Base-by-base conservation (phyloP, 2,797 vertebrate species). In the Tarsius wallacei region DNA sequence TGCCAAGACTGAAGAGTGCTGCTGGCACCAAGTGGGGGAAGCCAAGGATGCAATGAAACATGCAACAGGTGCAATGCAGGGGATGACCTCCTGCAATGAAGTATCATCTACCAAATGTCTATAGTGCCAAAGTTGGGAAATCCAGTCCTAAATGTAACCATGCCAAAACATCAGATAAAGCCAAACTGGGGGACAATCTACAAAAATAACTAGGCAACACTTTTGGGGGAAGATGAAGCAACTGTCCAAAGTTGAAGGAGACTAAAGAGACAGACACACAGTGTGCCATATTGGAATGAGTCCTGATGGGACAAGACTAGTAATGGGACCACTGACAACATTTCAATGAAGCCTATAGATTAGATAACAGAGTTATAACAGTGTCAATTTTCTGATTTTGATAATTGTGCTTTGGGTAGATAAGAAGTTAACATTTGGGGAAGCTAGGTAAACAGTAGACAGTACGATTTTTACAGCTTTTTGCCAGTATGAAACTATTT, bases 401-500 rank as follows among this genome's bases (percentile, higher is more conserved):
- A 63, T 76, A 13, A 74, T 11, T 47, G 4, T 53, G 9, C 15
- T 70, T 16, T 64, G 22, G 63, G 76, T 70, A 71, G 14, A 21
- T 24, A 70, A 81, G 19, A 49, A 33, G 26, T 70, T 78, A 83
- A 77, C n/a, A 36, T 64, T 76, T 86, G 22, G 53, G 53, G 28
- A 74, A 63, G 53, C 12, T 13, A 55, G 49, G 15, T 71, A 47
- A 77, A 87, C 0, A 17, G 63, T 31, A 73, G 33, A 66, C 7
- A 36, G 24, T 26, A 47, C 0, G 57, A 19, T 24, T 36, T 61
- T 94, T 78, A 36, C 6, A 51, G 51, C 42, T 70, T 93, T 81
- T 83, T 87, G 49, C 15, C 33, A 84, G n/a, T 80, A 77, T 87
- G 80, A 81, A 90, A 83, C 90, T 83, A 82, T 31, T 95, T 92